A percentile compares a stretch with the other conserved stretches of the same genome.
Evolutionary conservation across 2,888 invertebrate species (phyloP).

Genomic region (Melitaea athalia): DNA sequence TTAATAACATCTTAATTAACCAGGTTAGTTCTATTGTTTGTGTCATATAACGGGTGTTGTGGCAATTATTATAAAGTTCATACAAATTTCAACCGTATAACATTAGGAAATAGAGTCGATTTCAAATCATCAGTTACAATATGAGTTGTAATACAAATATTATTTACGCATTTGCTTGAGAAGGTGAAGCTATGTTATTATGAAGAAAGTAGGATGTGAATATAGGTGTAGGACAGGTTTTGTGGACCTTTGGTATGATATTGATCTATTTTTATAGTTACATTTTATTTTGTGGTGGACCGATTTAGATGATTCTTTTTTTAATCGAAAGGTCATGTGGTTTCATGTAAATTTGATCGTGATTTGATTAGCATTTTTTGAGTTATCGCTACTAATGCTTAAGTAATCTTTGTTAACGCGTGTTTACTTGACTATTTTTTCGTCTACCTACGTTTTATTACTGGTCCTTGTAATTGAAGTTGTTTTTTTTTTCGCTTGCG

Average conservation of each 20-base stretch:
- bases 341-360: no score
- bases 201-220: slow-evolving; percentile 34
- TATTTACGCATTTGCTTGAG: slow-evolving; percentile 16
- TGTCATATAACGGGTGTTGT: slow-evolving; percentile 23
- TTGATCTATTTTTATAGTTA: background rate
- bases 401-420: no score
- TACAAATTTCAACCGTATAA: slow-evolving; percentile 16
- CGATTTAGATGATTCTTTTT: no score
- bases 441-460: no score
- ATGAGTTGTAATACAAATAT: slow-evolving; percentile 10
- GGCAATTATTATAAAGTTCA: slow-evolving; percentile 2
- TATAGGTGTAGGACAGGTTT: slow-evolving; percentile 16
- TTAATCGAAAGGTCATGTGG: no score
- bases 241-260: background rate
- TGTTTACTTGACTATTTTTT: no score
- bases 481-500: no score
- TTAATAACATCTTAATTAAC: slow-evolving; percentile 14
- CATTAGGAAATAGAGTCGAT: background rate
- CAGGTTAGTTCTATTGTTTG: slow-evolving; percentile 19
- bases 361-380: no score
- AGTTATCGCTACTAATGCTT: no score
- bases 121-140: background rate
- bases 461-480: no score
- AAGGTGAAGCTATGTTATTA: slow-evolving; percentile 15
- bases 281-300: no score